Base-by-base conservation (phyloP, 2,888 invertebrate species). In the Himalopsyche tibetana region DNA sequence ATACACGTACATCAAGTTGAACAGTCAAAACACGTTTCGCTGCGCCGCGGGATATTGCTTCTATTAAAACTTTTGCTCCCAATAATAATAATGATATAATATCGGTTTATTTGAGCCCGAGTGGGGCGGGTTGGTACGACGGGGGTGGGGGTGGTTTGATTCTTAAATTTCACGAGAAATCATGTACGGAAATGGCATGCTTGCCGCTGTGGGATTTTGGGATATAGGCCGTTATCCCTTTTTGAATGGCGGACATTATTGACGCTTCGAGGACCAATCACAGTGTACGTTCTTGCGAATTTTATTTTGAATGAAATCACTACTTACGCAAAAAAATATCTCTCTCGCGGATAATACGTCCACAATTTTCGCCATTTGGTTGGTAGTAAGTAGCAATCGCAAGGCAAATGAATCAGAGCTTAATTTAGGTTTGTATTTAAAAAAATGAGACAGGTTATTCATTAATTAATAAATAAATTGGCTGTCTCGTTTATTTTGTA, bases 81-180 rank as follows among this genome's bases (percentile, higher is more conserved):
- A 28, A 63, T 63, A 63, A 63, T 63, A 63, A 63, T 63, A 63
- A 63, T 63, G 63, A 63, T 63, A 28, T 63, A 63, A 63, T 63
- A 63, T 63, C 63, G 63, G 63, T 19, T 63, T 28, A 28, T 63
- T 63, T 28, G 63, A n/a, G 28, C 19, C 15, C 63, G 28, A 51
- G 2, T 19, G 63, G 63, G 63, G 12, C 11, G 63, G 11, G 63
- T 51, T 51, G 28, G 15, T 15, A 51, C 51, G 15, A 51, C 51
- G 51, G 15, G 51, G 63, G 4, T 63, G 63, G 28, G 63, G 28
- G 63, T 15, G 12, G 11, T 63, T 28, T 63, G n/a, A 28, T 63
- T 63, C 63, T 63, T 63, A 63, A 63, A 63, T 63, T 63, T 63
- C 63, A n/a, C 19, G 28, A 63, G 63, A 63, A 63, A 63, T 63